phyloP scores from a whole-genome alignment of 2,797 vertebrate genomes.

The Adrianichthys oophorus region DNA sequence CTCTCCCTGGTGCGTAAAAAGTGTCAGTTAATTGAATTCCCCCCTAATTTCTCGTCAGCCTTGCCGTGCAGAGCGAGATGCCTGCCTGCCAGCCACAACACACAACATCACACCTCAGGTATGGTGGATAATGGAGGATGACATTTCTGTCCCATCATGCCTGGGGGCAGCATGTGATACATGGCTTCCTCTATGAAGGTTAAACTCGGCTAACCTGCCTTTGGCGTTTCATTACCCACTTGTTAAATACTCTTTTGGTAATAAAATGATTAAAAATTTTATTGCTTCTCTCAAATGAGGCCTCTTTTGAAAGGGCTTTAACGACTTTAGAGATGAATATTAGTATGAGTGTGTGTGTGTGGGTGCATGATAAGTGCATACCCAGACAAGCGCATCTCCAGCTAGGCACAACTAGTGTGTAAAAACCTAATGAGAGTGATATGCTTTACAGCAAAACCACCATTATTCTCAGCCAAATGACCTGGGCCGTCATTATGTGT shows the following conservation, averaged over 20 bases:
- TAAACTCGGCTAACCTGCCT: constrained; percentile 99
- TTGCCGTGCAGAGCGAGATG: constrained; percentile 71
- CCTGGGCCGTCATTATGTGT: constrained; percentile 89
- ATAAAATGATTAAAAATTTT: constrained; percentile 99
- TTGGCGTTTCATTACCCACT: constrained; percentile 99
- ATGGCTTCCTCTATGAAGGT: constrained; percentile 99
- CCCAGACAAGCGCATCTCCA: constrained; percentile 87
- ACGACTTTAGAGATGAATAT: constrained; percentile 92
- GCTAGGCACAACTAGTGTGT: constrained; percentile 81
- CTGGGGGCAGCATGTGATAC: constrained; percentile 96
- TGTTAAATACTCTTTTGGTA: constrained; percentile 99
- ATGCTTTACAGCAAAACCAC: constrained; percentile 92
- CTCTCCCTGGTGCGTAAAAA: constrained; percentile 95
- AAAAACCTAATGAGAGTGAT: constrained; percentile 88
- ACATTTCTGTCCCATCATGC: constrained; percentile 98
- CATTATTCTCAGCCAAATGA: constrained; percentile 94
- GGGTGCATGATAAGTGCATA: constrained; percentile 80
- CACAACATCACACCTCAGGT: constrained; percentile 92
- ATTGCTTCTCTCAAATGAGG: constrained; percentile 99
- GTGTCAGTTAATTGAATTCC: constrained; percentile 98
- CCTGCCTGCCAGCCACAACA: constrained; percentile 73
- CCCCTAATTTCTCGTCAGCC: constrained; percentile 91
- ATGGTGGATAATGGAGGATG: constrained; percentile 94
- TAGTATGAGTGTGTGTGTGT: constrained; percentile 78
- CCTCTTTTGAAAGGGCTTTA: constrained; percentile 97